Evolutionary conservation across 1,140 invertebrate genomes (phyloP).

Genomic region (Hyles vespertilio): DNA sequence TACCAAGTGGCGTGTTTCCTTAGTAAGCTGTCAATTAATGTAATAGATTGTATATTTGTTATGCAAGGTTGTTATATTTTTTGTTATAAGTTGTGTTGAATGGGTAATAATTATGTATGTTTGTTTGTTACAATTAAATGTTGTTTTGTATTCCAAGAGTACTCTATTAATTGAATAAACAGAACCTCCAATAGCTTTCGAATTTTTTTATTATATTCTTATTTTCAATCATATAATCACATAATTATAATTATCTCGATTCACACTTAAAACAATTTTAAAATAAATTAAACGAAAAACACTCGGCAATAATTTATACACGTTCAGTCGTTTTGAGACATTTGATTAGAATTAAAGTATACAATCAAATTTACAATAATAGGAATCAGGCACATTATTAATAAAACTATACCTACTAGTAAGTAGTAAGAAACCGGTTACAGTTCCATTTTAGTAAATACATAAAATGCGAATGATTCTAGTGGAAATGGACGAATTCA

Average conservation of each 20-base stretch:
- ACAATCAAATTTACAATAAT: constrained; percentile 71
- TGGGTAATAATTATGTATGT: background rate
- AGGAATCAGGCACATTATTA: constrained; percentile 71
- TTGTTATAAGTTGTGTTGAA: no score
- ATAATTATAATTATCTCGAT: constrained; percentile 73
- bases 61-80: no score
- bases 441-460: constrained; percentile 22
- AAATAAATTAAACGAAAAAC: constrained; percentile 73
- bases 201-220: constrained; percentile 65
- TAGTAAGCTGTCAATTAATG: no score
- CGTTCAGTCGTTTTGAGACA: constrained; percentile 71
- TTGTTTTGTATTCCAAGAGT: background rate
- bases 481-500: constrained; percentile 40
- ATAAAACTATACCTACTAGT: constrained; percentile 59
- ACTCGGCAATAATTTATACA: constrained; percentile 72
- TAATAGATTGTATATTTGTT: no score
- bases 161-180: constrained; percentile 10
- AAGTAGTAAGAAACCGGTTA: constrained; percentile 37
- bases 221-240: constrained; percentile 71
- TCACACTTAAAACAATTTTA: constrained; percentile 70
- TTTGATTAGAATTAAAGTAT: constrained; percentile 70
- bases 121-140: background rate
- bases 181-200: constrained; percentile 24
- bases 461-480: constrained; percentile 22
- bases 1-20: no score